phyloP scores from a whole-genome alignment of 1,140 invertebrate species.

The Atta texana region DNA sequence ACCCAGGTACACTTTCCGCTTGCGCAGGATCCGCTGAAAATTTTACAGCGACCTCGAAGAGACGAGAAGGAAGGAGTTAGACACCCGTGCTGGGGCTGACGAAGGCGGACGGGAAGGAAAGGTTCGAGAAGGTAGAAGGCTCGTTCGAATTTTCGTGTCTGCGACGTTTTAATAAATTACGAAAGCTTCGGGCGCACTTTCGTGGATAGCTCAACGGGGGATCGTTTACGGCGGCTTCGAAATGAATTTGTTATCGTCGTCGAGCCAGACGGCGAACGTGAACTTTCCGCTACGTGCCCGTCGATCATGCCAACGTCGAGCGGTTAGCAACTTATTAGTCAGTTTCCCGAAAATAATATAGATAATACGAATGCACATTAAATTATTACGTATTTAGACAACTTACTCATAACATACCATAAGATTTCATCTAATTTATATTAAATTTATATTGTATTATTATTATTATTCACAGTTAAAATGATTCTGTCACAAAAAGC shows the following conservation, averaged over 20 bases:
- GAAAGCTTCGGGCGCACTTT: constrained; percentile 59
- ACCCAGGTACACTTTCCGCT: constrained; percentile 62
- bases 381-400: background rate
- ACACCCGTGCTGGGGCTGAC: constrained; percentile 18
- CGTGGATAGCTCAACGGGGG: constrained; percentile 69
- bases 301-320: constrained; percentile 45
- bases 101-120: background rate
- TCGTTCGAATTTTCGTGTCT: constrained; percentile 72
- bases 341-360: constrained; percentile 20
- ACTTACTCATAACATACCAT: background rate
- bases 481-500: no score
- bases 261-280: constrained; percentile 33
- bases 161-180: constrained; percentile 76
- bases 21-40: constrained; percentile 70
- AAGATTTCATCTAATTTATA: background rate
- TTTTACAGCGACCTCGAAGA: constrained; percentile 59
- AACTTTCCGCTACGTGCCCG: constrained; percentile 56
- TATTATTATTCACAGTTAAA: background rate
- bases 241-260: constrained; percentile 73
- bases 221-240: constrained; percentile 73
- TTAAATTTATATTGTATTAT: background rate
- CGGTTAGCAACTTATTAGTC: constrained; percentile 39
- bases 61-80: constrained; percentile 45
- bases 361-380: background rate
- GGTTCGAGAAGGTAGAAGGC: constrained; percentile 33